phyloP scores from a whole-genome alignment of 1,140 invertebrate species.

The Drosophila biarmipes region DNA sequence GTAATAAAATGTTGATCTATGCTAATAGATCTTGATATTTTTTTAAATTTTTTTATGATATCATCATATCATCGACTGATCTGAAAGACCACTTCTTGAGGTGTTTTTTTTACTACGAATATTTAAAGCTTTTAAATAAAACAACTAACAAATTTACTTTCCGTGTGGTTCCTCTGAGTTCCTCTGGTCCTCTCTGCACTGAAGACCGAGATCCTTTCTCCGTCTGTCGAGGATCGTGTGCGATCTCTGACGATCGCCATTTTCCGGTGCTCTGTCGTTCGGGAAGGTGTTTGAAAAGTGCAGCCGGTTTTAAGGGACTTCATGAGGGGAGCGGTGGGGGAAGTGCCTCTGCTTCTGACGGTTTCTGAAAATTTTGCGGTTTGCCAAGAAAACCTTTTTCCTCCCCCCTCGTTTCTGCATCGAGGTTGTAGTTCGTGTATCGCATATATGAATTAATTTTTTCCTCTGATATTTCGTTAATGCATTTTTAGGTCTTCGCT shows the following conservation, averaged over 20 bases:
- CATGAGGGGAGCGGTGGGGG: not conserved
- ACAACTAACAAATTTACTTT: not conserved
- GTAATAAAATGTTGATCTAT: no score
- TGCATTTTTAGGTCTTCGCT: constrained; percentile 80
- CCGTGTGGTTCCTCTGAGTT: not conserved
- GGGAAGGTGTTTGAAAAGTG: constrained; percentile 71
- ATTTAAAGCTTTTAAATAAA: no score
- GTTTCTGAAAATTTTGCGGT: constrained; percentile 81
- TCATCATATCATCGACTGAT: no score
- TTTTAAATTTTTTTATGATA: no score
- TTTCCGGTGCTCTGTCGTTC: constrained; percentile 29
- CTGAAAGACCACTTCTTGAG: no score
- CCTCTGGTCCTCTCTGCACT: not conserved
- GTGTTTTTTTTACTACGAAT: no score
- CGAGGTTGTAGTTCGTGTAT: constrained; percentile 57
- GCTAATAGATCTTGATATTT: no score
- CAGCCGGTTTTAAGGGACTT: constrained; percentile 53
- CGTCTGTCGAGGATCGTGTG: constrained; percentile 26
- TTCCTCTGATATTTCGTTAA: constrained; percentile 52
- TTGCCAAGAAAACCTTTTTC: constrained; percentile 70
- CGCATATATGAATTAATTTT: constrained; percentile 73
- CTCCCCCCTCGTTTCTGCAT: constrained; percentile 12
- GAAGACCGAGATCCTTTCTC: constrained; percentile 18
- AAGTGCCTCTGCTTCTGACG: constrained; percentile 57
- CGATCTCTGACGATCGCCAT: constrained; percentile 55